Percentiles rank a stretch among this genome's conserved stretches.
Evolutionary conservation across 2,888 invertebrate species (phyloP).

Genomic region (Mylabris sibirica): DNA sequence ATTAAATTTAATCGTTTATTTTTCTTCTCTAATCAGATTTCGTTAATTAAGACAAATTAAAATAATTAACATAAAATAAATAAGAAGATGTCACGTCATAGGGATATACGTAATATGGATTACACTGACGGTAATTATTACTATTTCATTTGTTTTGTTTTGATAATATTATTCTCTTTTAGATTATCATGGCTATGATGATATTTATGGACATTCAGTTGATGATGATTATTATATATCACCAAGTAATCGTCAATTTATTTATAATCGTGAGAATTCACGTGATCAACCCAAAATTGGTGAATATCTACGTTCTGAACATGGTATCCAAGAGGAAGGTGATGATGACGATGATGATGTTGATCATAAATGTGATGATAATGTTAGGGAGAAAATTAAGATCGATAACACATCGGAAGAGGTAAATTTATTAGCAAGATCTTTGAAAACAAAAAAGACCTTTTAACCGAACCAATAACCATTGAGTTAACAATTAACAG

Average conservation of each 20-base stretch:
- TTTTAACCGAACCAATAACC: too few relatives aligned
- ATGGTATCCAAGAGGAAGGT: constrained; percentile 75
- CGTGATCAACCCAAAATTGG: constrained; percentile 72
- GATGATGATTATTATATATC: constrained; percentile 93
- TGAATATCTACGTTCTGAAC: constrained; percentile 72
- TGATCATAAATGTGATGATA: too few relatives aligned
- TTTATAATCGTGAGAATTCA: constrained; percentile 77
- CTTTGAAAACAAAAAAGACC: too few relatives aligned
- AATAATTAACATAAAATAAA: neutral
- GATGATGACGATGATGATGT: constrained; percentile 54
- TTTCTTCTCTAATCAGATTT: too few relatives aligned
- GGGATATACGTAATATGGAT: constrained; percentile 84
- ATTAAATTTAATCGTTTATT: too few relatives aligned
- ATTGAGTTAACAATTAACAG: too few relatives aligned
- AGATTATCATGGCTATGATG: constrained; percentile 91
- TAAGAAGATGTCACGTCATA: constrained; percentile 81
- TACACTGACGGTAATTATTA: constrained; percentile 76
- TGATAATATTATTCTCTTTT: constrained; percentile 44
- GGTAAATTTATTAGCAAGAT: constrained; percentile 15
- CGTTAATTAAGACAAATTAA: too few relatives aligned
- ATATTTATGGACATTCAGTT: constrained; percentile 91
- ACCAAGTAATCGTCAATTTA: constrained; percentile 84
- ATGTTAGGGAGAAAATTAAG: too few relatives aligned
- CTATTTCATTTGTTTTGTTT: constrained; percentile 14
- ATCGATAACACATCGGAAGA: constrained; percentile 31